Evolutionary conservation across 1,140 invertebrate species (phyloP).

Genomic region (Calosoma granatense): DNA sequence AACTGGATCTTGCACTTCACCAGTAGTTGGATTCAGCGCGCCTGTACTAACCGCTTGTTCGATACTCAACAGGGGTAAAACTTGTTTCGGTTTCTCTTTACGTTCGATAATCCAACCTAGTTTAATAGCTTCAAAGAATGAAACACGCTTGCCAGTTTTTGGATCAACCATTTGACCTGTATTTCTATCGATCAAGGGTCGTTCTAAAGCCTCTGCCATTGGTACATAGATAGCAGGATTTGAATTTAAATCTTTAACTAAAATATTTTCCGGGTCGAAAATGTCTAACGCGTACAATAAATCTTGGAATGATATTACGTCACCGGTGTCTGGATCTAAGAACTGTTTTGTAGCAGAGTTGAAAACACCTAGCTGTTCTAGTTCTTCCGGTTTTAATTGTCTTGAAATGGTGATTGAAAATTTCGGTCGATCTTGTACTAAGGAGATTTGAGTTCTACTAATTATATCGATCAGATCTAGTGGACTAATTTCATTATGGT

Average conservation of each 20-base stretch:
- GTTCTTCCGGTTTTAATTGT: slow-evolving; percentile 50
- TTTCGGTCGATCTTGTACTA: slow-evolving; percentile 31
- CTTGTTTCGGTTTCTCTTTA: slow-evolving; percentile 39
- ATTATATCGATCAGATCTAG: slow-evolving; percentile 54
- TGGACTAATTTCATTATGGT: slow-evolving; percentile 52
- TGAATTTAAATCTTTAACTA: slow-evolving; percentile 65
- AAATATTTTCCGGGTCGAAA: slow-evolving; percentile 62
- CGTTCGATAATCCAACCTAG: slow-evolving; percentile 54
- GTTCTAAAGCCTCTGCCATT: slow-evolving; percentile 62
- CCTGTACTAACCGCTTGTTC: slow-evolving; percentile 56
- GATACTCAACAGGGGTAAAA: slow-evolving; percentile 38
- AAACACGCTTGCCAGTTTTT: slow-evolving; percentile 65
- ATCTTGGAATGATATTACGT: slow-evolving; percentile 64
- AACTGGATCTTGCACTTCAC: slow-evolving; percentile 51
- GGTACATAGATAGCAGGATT: slow-evolving; percentile 55
- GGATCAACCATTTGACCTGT: slow-evolving; percentile 74
- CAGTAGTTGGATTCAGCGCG: slow-evolving; percentile 49
- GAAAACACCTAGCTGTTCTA: slow-evolving; percentile 62
- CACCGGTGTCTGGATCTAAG: slow-evolving; percentile 63
- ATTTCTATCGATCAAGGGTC: slow-evolving; percentile 62
- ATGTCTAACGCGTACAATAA: slow-evolving; percentile 62
- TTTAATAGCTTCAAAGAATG: slow-evolving; percentile 76
- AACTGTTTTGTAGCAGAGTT: slow-evolving; percentile 65
- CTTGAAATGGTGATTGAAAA: slow-evolving; percentile 40
- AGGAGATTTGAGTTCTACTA: slow-evolving; percentile 37